Evolutionary conservation across 2,888 invertebrate genomes (phyloP).

Genomic region (Laothoe populi): DNA sequence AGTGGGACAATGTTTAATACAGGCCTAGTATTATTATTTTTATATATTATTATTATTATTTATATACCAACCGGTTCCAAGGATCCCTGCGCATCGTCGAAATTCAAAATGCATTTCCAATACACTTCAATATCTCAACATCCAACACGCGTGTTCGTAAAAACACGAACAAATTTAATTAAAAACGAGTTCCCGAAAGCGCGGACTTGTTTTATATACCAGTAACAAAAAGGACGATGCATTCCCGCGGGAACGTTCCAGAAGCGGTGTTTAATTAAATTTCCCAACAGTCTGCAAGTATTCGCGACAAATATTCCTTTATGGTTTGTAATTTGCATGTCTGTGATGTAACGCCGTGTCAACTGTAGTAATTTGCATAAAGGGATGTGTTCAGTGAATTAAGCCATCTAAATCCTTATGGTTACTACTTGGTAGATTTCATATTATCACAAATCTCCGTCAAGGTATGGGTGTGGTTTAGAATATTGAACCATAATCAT

Average conservation of each 20-base stretch:
- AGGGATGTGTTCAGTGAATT: conserved; percentile 6
- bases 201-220: conserved; percentile 14
- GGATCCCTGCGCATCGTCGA: too few species aligned
- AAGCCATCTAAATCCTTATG: conserved; percentile 2
- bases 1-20: too few species aligned
- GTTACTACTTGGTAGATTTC: too few species aligned
- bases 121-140: background rate
- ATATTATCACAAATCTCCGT: too few species aligned
- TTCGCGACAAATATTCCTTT: conserved; percentile 20
- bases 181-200: conserved; percentile 11
- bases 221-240: conserved; percentile 17
- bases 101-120: too few species aligned
- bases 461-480: too few species aligned
- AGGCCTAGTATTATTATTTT: too few species aligned
- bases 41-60: too few species aligned
- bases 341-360: conserved; percentile 4
- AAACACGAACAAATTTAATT: conserved; percentile 10
- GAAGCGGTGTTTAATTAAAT: conserved; percentile 16
- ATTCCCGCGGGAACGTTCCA: background rate
- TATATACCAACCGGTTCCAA: too few species aligned
- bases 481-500: too few species aligned
- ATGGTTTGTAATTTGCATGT: conserved; percentile 11
- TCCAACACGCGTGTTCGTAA: background rate
- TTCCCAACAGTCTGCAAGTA: conserved; percentile 19
- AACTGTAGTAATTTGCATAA: conserved; percentile 15